phyloP scores from a whole-genome alignment of 2,113 vertebrate genomes.

The Oriolus oriolus region DNA sequence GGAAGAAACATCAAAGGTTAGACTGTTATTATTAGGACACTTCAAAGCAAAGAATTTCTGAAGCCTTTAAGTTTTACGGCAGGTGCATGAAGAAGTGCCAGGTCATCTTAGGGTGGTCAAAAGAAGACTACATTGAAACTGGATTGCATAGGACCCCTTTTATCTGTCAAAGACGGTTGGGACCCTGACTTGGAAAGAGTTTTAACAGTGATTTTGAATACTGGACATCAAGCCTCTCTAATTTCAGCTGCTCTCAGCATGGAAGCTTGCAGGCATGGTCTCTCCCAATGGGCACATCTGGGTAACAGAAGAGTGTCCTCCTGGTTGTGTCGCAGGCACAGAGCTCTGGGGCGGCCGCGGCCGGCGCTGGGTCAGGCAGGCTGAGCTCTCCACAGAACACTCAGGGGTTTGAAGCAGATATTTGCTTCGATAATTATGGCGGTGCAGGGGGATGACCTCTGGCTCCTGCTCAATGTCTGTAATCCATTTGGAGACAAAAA shows the following conservation, averaged over 20 bases:
- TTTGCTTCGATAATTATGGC: background rate
- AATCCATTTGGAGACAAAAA: conserved; percentile 5
- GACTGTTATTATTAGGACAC: conserved; percentile 87
- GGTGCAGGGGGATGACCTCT: background rate
- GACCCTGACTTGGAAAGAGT: conserved; percentile 72
- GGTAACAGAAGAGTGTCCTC: conserved; percentile 74
- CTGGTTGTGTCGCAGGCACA: conserved; percentile 17
- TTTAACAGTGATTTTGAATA: conserved; percentile 80
- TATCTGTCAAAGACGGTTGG: conserved; percentile 80
- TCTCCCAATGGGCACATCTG: conserved; percentile 84
- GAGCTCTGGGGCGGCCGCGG: background rate
- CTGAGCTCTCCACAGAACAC: background rate
- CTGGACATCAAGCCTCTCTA: conserved; percentile 96
- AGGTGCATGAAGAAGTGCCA: conserved; percentile 92
- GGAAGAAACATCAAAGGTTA: conserved; percentile 91
- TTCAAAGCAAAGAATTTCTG: conserved; percentile 88
- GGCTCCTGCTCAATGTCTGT: background rate
- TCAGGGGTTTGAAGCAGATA: background rate
- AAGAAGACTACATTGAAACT: conserved; percentile 69
- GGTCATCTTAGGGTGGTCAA: conserved; percentile 86
- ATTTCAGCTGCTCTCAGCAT: conserved; percentile 97
- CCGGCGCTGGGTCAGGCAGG: background rate
- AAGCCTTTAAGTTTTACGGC: conserved; percentile 95
- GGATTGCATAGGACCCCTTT: conserved; percentile 77
- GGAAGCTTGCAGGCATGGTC: conserved; percentile 74